Percentiles rank a stretch among this genome's conserved stretches.
Evolutionary conservation across 2,888 invertebrate species (phyloP).

Genomic region (Ormyrus nitidulus): DNA sequence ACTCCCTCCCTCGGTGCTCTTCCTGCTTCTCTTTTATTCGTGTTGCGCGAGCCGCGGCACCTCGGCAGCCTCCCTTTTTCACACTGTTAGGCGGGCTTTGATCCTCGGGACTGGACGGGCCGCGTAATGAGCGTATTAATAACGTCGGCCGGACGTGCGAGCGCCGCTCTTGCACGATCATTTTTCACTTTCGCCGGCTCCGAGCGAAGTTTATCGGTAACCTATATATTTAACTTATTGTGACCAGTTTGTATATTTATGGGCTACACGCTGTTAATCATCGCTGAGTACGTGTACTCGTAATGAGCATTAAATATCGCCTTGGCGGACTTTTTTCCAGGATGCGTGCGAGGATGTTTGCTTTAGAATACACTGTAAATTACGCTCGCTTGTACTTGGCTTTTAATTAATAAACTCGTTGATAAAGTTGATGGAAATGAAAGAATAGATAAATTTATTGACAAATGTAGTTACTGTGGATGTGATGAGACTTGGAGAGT

Average conservation of each 20-base stretch:
- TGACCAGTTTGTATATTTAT: constrained; percentile 34
- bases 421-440: too few relatives aligned
- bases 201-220: constrained; percentile 33
- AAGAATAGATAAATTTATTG: too few relatives aligned
- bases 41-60: not conserved
- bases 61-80: constrained; percentile 19
- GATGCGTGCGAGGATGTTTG: not conserved
- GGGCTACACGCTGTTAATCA: constrained; percentile 32
- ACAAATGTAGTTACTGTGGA: too few relatives aligned
- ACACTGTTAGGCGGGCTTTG: constrained; percentile 8
- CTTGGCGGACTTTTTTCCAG: not conserved
- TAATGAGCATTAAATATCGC: constrained; percentile 42
- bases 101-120: constrained; percentile 3
- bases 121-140: constrained; percentile 43
- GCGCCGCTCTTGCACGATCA: constrained; percentile 7
- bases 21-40: not conserved
- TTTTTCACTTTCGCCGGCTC: constrained; percentile 31
- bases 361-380: constrained; percentile 49
- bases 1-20: too few relatives aligned
- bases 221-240: constrained; percentile 31
- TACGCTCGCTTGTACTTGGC: constrained; percentile 37
- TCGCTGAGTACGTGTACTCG: constrained; percentile 7
- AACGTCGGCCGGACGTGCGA: constrained; percentile 1
- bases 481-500: too few relatives aligned
- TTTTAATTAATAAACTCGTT: too few relatives aligned